Evolutionary conservation across 2,888 invertebrate species (phyloP), one percentile per base, ranked within the genome.

Genomic region (Ariolimax columbianus): DNA sequence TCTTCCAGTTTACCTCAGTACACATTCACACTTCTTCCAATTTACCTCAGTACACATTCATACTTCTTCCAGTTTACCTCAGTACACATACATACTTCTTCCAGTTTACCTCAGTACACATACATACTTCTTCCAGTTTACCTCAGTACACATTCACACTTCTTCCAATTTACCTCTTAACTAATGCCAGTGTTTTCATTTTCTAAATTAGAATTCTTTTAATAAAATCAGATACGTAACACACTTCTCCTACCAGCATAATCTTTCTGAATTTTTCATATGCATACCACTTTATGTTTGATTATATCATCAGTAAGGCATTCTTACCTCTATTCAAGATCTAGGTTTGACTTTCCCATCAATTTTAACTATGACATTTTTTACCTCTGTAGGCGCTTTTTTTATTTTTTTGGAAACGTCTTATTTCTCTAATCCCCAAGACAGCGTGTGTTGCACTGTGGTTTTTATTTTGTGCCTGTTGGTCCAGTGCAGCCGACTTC

Each of bases 81-180:
- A 87, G 90, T 66, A 66, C 33, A 1, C 30, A 81, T 73, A 7
- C 30, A 6, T 19, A 17, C n/a, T 68, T 4, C 14, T 63, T 63
- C n/a, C 23, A 19, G 55, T 55, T 66, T 33, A 66, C 30, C 19
- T 66, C n/a, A 87, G 90, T 66, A 66, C 33, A 1, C 30, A 81
- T 73, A 7, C 30, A 6, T 19, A 17, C n/a, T 68, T 4, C 14
- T 63, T 63, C n/a, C 23, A 19, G 55, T 55, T 66, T 33, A 66
- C 30, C 19, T 66, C n/a, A 87, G 90, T 66, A 66, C 33, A 1
- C 30, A 81, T 73, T 26, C 30, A 6, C 14, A 17, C n/a, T 68
- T 4, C 14, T 63, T 63, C n/a, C 23, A 19, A 23, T 55, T 66
- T 33, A 66, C 30, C 19, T 66, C n/a, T n/a, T n/a, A n/a, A n/a